Evolutionary conservation across 64 coral and sea anemone genomes (phyloP), one percentile per base, ranked within the genome.

Genomic region (Pocillopora verrucosa): DNA sequence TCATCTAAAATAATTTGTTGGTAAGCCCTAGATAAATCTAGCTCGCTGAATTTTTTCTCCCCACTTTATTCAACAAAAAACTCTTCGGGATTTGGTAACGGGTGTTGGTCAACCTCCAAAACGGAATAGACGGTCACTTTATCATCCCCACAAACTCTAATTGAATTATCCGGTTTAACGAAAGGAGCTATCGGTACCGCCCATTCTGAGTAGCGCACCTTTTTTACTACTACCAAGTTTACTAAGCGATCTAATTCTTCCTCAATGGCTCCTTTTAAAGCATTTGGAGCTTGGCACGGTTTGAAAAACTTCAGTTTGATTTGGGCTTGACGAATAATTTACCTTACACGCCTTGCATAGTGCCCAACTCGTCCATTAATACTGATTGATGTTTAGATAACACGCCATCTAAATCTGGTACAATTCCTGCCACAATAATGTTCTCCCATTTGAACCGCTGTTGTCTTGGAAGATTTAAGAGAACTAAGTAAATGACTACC

Each of bases 291-390:
- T 1, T 9, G 59, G 59, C 30, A 30, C 30, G 30, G 30, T 30
- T 30, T 30, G 30, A 30, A 30, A 30, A 30, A 30, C 30, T 30
- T 30, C 30, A 30, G 30, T 30, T 30, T 30, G 30, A 60, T 15
- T 60, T 15, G 14, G 59, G 1, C 59, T 9, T 60, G 59, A 60
- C 9, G 59, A 60, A 60, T 60, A 60, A 60, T 15, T 60, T 11
- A 60, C 9, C 59, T 15, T 60, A 11, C 14, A 11, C 14, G 59
- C 59, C 59, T 65, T 83, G 58, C 67, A 89, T 80, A 11, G 92
- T 93, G 19, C 60, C 83, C 38, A 92, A 88, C 61, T 87, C 75
- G 79, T 92, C 91, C 60, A 79, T 87, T 20, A 92, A 89, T 75
- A 93, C 92, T 56, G 88, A 72, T 80, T 73, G 56, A 51, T 89